Base-by-base conservation (phyloP, 1,140 invertebrate species). In the Cheumatopsyche charites region DNA sequence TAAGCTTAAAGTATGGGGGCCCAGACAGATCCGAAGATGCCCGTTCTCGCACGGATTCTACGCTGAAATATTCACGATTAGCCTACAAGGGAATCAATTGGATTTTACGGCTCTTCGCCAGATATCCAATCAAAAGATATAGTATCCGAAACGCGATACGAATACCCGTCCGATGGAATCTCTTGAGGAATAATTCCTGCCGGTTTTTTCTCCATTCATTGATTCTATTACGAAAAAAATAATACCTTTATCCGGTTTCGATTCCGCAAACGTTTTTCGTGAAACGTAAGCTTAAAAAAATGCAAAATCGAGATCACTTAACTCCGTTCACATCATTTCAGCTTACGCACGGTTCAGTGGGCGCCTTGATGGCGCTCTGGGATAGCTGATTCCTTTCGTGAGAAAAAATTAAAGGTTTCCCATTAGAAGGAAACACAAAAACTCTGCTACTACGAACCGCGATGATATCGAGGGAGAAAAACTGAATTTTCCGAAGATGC, bases 241-340 rank as follows among this genome's bases (percentile, higher is more conserved):
- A 62, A 29, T 62, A 13, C 19, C 36, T 58, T 58, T 58, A 58
- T 58, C 55, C 55, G 55, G 36, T 63, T 63, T 43, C 62, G 29
- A 42, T 63, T 63, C 19, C 26, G 62, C 26, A 23, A 42, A 6
- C 7, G 55, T 42, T 42, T 43, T 15, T 41, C 29, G 19, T 21
- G 25, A 25, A 41, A 12, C 3, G 63, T 23, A 25, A 58, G 19
- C 43, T 26, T 3, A 19, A 49, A 66, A 66, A 47, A 47, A 66
- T 49, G 63, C 23, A 66, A 66, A 66, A 66, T 66, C 23, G 15
- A 66, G 63, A 65, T 65, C 62, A 65, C 62, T 65, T 65, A 65
- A 21, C 62, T 43, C 36, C 29, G 45, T 66, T 49, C 45, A 45
- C 63, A 66, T 66, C 63, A 49, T 49, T 66, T 49, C 23, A 23